phyloP scores from a whole-genome alignment of 2,113 vertebrate genomes.

The Polyodon spathula region DNA sequence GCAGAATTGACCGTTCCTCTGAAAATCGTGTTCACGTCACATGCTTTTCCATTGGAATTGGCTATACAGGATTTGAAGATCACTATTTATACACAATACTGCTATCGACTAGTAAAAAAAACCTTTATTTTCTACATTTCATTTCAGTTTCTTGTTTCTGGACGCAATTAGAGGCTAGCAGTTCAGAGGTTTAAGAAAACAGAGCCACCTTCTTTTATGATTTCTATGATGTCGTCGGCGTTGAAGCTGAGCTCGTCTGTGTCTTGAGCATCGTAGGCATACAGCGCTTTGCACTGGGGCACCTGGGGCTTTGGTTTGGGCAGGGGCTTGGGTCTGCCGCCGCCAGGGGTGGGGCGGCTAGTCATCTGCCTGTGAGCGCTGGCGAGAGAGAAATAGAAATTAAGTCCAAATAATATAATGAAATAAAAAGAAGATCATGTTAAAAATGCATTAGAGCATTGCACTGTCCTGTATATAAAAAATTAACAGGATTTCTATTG shows the following conservation, averaged over 20 bases:
- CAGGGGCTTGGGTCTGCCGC: slow-evolving; percentile 85
- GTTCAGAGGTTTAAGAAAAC: background rate
- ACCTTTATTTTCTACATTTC: too few species aligned
- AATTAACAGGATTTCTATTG: too few species aligned
- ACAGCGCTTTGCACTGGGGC: slow-evolving; percentile 89
- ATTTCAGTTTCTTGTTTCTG: background rate
- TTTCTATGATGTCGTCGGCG: slow-evolving; percentile 86
- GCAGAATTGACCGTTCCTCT: too few species aligned
- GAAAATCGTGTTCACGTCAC: too few species aligned
- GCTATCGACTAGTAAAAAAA: too few species aligned
- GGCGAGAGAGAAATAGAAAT: background rate
- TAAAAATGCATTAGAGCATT: too few species aligned
- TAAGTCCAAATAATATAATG: slow-evolving; percentile 10
- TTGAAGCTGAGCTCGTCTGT: slow-evolving; percentile 98
- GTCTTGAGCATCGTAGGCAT: slow-evolving; percentile 95
- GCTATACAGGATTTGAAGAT: too few species aligned
- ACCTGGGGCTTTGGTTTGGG: slow-evolving; percentile 95
- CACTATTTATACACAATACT: too few species aligned
- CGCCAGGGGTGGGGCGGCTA: slow-evolving; percentile 74
- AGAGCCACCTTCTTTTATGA: slow-evolving; percentile 80
- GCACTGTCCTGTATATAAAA: too few species aligned
- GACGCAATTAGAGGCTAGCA: background rate
- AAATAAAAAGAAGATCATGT: too few species aligned
- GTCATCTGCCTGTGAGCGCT: slow-evolving; percentile 74
- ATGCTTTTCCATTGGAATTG: too few species aligned